Conservation (phyloP, 1,140 invertebrate genomes). For the Dendroctonus ponderosae region DNA sequence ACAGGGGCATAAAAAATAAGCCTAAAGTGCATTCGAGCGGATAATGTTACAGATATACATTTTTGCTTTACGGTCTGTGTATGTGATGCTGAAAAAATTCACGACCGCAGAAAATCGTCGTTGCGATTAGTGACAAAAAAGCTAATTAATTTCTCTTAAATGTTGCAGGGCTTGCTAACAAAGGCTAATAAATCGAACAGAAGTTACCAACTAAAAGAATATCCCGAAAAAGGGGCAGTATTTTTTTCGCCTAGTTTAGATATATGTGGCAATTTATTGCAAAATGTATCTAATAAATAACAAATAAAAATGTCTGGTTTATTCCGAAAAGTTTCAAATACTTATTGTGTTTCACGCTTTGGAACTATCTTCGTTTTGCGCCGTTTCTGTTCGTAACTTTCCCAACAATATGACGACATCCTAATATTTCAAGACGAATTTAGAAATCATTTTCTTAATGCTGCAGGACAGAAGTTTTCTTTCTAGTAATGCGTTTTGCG, state of each 20-base stretch:
- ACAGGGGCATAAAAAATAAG: conserved; percentile 26
- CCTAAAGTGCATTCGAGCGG: conserved; percentile 18
- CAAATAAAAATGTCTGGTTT: conserved; percentile 9
- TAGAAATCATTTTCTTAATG: conserved; percentile 13
- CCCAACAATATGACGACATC: conserved; percentile 15
- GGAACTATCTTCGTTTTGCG: conserved; percentile 5
- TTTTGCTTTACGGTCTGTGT: background rate
- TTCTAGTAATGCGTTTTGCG: background rate
- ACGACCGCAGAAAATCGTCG: too few species aligned
- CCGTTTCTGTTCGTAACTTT: conserved; percentile 1
- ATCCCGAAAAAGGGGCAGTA: too few species aligned
- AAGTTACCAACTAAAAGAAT: too few species aligned
- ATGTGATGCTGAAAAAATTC: too few species aligned
- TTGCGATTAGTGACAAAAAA: too few species aligned
- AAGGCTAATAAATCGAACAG: too few species aligned
- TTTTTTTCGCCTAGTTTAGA: too few species aligned
- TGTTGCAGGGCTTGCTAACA: too few species aligned
- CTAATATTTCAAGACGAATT: conserved; percentile 18
- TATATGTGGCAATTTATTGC: background rate
- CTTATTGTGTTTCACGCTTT: conserved; percentile 14
- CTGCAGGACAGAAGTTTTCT: conserved; percentile 3
- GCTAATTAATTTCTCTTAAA: too few species aligned
- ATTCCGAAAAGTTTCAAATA: conserved; percentile 8
- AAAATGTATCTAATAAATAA: conserved; percentile 7
- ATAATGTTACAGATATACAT: conserved; percentile 17